Conservation (phyloP, 2,113 vertebrate species). For the Sorex fumeus region DNA sequence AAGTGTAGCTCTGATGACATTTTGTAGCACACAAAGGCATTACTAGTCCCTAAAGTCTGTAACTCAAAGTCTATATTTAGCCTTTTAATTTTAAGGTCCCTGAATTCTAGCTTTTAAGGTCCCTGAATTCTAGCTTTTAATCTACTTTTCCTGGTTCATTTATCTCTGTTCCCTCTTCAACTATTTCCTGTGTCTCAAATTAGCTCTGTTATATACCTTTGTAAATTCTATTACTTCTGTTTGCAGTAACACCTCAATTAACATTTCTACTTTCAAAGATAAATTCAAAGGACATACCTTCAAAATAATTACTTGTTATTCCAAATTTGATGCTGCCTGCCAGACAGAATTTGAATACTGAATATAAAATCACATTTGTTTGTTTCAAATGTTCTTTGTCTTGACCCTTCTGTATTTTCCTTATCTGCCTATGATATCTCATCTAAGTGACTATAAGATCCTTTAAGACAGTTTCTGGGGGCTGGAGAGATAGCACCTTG, state of each 20-base stretch:
- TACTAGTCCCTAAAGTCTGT: background rate
- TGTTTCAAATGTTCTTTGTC: background rate
- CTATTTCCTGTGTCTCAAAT: background rate
- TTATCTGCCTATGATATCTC: slow-evolving; percentile 13
- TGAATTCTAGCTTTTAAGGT: background rate
- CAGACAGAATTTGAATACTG: background rate
- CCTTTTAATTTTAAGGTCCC: background rate
- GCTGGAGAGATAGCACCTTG: too few relatives aligned
- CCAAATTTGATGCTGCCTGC: background rate
- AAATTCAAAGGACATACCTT: slow-evolving; percentile 13
- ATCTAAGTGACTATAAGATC: background rate
- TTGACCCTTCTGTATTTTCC: background rate
- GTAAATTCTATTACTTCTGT: background rate
- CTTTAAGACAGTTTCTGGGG: slow-evolving; percentile 4
- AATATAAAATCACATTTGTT: background rate
- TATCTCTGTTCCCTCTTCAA: background rate
- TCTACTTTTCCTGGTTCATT: background rate
- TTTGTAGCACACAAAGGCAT: background rate
- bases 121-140: background rate
- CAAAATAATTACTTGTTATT: background rate
- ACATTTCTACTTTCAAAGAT: slow-evolving; percentile 1
- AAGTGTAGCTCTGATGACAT: background rate
- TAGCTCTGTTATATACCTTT: background rate
- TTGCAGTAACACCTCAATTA: background rate
- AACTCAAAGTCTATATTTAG: slow-evolving; percentile 14